These are phyloP conservation scores for Hydrozoanthus tunicans DNA, from an alignment of 64 coral and sea anemone genomes.

Conservation along the genomic window DNA sequence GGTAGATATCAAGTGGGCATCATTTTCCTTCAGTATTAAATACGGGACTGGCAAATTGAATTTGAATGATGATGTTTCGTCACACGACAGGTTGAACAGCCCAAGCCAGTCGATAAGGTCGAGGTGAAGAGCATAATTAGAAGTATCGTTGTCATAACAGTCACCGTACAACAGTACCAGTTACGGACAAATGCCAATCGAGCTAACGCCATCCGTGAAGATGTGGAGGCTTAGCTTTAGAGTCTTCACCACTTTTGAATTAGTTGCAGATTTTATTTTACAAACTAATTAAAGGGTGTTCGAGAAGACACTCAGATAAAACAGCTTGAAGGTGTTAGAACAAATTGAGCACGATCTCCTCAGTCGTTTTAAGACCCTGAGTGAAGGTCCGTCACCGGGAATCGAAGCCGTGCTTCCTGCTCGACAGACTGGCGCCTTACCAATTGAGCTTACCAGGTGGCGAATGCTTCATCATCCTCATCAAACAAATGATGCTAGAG, in stretches of 20 bases:
- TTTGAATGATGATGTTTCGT: neutral
- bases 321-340: too few relatives aligned
- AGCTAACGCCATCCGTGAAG: neutral
- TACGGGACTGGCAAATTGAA: neutral
- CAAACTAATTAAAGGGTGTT: too few relatives aligned
- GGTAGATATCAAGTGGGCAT: neutral
- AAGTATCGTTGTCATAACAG: too few relatives aligned
- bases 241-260: too few relatives aligned
- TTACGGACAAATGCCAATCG: neutral
- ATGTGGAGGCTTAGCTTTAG: neutral
- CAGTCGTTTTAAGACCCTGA: too few relatives aligned
- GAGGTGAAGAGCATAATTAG: neutral
- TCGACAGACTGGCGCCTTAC: too few relatives aligned
- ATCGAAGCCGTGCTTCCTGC: too few relatives aligned
- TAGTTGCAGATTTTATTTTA: too few relatives aligned
- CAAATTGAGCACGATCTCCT: too few relatives aligned
- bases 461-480: neutral
- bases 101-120: neutral
- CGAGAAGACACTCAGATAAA: too few relatives aligned
- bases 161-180: neutral
- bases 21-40: neutral
- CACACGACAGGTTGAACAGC: neutral
- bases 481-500: neutral
- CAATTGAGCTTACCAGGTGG: too few relatives aligned
- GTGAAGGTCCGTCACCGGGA: too few relatives aligned